Base-by-base conservation (phyloP, 2,888 invertebrate genomes). In the Scaeva pyrastri region DNA sequence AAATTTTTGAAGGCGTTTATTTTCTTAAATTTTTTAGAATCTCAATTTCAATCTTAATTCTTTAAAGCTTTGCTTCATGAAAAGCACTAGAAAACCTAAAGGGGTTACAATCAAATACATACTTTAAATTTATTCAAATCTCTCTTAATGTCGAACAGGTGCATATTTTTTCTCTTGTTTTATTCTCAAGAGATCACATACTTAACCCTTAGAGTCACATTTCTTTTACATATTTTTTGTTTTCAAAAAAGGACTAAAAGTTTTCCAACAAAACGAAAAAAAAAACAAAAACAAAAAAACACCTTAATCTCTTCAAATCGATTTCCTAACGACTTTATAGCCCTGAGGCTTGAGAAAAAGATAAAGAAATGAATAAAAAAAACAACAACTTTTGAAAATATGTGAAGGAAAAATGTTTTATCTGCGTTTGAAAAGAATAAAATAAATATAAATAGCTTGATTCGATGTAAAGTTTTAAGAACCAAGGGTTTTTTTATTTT, bases 91-190 rank as follows among this genome's bases (percentile, higher is more conserved):
- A n/a, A n/a, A n/a, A 8, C 31, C 31, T 31, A 39, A 48, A 70
- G 60, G 55, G 72, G 39, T 45, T 72, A 16, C 26, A 70, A 21
- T 39, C 16, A 8, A 52, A 68, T n/a, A n/a, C n/a, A n/a, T n/a
- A n/a, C n/a, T 21, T 70, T n/a, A 31, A n/a, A 71, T 64, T 16
- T 55, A 78, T 64, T 78, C n/a, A 39, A 71, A 79, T 58, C 26
- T 12, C 11, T 2, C 36, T 56, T 72, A 39, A 31, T 23, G 19
- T 16, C 64, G 58, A 73, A 50, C 19, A 62, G 48, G 39, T 66
- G 55, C 11, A 21, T 36, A 31, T 31, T 7, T 31, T 31, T 14
- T 16, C 2, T 10, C 39, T 12, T 43, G 1, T 43, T 39, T n/a
- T 2, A 16, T 4, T n/a, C 45, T 26, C 16, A 45, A 19, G 14